Evolutionary conservation across 2,888 invertebrate species (phyloP), one percentile per base, ranked within the genome.

Genomic region (Andrena dorsata): DNA sequence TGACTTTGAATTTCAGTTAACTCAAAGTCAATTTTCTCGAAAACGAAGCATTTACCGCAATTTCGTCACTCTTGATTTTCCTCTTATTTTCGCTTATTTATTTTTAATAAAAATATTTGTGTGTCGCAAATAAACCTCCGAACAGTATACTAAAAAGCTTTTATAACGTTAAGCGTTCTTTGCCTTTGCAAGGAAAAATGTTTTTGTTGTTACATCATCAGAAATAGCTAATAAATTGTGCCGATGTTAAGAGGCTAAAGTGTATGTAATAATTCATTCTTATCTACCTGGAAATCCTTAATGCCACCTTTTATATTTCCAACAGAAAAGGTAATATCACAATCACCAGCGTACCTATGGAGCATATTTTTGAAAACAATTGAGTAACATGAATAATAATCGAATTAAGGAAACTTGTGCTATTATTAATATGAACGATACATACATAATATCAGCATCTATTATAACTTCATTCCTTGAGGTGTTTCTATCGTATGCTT

Each of bases 381-480:
- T 20, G 58, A 30, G 20, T 41, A 6, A 58, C 13, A 49, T 41
- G 49, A 13, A 7, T 30, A 13, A 35, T 28, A 64, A 20, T 51
- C 2, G 23, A 32, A 30, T 23, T 28, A 66, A 65, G 7, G 5
- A 20, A 72, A 10, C 47, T 41, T 6, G 49, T 13, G 63, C 26
- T 58, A 53, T 65, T 26, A 61, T 63, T 49, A 8, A 61, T 26
- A 2, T 20, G 16, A 80, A 78, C 65, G 58, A 76, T 84, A 96
- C 97, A 96, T 94, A 98, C 97, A 98, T 97, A 80, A 99, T 95
- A 94, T 99, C 99, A 89, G 99, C 95, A 94, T 99, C 99, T 96
- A 99, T 97, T 90, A 99, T 98, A 89, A 99, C 98, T 95, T 99
- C 99, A 95, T 98, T 95, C 93, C 99, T 96, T 32, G 97, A 97